Evolutionary conservation across 2,113 vertebrate genomes (phyloP).

Genomic region (Sinocyclocheilus rhinocerous): DNA sequence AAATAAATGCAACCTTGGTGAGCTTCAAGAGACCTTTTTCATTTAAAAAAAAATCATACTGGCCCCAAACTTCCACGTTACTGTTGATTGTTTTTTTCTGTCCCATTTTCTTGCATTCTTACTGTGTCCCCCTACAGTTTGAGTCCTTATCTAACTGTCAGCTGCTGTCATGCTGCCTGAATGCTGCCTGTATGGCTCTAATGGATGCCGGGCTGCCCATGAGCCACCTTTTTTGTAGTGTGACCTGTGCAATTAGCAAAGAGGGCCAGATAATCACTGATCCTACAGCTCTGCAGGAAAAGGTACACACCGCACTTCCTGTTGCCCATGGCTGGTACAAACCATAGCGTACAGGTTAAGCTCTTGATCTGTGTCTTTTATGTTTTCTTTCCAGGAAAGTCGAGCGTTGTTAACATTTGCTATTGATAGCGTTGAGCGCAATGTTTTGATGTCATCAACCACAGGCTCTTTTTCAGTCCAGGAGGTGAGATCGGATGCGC

Average conservation of each 20-base stretch:
- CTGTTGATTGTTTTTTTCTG: too few relatives aligned
- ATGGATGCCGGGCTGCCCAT: slow-evolving; percentile 89
- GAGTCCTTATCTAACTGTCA: slow-evolving; percentile 69
- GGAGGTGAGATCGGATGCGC: slow-evolving; percentile 75
- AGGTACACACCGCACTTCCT: slow-evolving; percentile 70
- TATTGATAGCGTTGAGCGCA: slow-evolving; percentile 79
- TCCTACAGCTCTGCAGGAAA: slow-evolving; percentile 83
- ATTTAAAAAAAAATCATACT: too few relatives aligned
- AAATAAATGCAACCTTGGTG: too few relatives aligned
- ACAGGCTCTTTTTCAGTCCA: slow-evolving; percentile 83
- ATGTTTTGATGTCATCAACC: slow-evolving; percentile 82
- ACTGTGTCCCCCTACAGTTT: not conserved
- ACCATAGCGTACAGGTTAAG: not conserved
- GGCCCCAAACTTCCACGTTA: too few relatives aligned
- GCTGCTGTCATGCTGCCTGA: slow-evolving; percentile 87
- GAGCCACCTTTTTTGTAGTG: slow-evolving; percentile 84
- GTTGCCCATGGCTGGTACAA: not conserved
- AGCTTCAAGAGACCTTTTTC: too few relatives aligned
- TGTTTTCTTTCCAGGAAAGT: slow-evolving; percentile 76
- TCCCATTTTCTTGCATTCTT: not conserved
- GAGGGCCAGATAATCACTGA: slow-evolving; percentile 81
- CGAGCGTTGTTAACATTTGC: slow-evolving; percentile 87
- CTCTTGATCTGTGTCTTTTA: not conserved
- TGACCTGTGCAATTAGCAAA: slow-evolving; percentile 83
- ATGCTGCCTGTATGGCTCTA: slow-evolving; percentile 85